Conservation (phyloP, 2,888 invertebrate genomes). For the Drosophila greeni region DNA sequence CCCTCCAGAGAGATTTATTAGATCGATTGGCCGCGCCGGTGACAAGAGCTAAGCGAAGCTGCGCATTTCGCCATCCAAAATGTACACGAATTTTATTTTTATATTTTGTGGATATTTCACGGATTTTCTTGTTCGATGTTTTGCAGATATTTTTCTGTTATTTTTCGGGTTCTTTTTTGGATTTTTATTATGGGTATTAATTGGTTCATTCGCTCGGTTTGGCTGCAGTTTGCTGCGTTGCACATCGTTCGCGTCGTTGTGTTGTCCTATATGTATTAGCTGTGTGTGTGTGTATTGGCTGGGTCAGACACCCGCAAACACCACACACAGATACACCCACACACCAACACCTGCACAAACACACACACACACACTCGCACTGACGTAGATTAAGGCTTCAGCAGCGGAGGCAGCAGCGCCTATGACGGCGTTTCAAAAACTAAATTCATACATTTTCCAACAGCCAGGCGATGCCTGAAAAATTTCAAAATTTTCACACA, state of each 20-base stretch:
- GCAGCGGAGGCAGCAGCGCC: conserved; percentile 60
- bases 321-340: conserved; percentile 25
- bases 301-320: conserved; percentile 50
- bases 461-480: conserved; percentile 59
- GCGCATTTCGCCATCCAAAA: conserved; percentile 35
- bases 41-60: conserved; percentile 34
- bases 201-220: conserved; percentile 33
- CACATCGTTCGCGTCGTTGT: conserved; percentile 43
- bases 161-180: conserved; percentile 15
- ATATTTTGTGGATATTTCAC: conserved; percentile 40
- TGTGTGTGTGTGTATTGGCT: conserved; percentile 20
- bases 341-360: conserved; percentile 11
- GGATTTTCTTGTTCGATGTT: conserved; percentile 10
- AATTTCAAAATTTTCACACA: conserved; percentile 35
- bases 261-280: conserved; percentile 32
- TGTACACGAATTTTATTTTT: conserved; percentile 29
- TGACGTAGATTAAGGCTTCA: conserved; percentile 35
- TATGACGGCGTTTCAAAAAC: conserved; percentile 72
- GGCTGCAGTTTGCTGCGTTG: conserved; percentile 38
- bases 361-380: conserved; percentile 12
- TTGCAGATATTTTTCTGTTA: conserved; percentile 19
- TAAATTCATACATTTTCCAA: conserved; percentile 70
- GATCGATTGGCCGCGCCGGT: conserved; percentile 36
- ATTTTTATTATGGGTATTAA: conserved; percentile 41
- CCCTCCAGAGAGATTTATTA: conserved; percentile 38